Evolutionary conservation across 1,140 invertebrate genomes (phyloP), one percentile per base, ranked within the genome.

Genomic region (Drosophila willistoni): DNA sequence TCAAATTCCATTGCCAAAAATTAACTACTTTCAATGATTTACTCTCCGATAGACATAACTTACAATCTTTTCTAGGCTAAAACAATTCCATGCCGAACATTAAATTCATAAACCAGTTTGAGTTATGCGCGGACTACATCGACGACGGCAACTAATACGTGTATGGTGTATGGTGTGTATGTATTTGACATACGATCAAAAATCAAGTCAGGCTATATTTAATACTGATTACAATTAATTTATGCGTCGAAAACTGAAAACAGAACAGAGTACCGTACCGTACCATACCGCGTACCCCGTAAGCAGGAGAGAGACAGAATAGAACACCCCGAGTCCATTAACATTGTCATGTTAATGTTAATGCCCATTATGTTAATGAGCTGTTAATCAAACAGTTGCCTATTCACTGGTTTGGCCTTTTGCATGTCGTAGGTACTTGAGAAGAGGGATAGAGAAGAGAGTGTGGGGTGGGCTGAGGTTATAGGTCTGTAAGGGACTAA

Each of bases 271-370:
- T 17, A 41, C 10, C 22, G 5, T 12, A 36, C 51, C 14, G 34
- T 54, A 17, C 17, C 13, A 2, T 1, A 19, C 19, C 19, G 19
- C 14, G 34, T 54, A 17, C 17, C 13, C 13, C 70, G 39, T 54
- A 3, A 17, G 51, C 4, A 9, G 2, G 14, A 34, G n/a, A 57
- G 29, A 29, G 29, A 57, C 56, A 36, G 56, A 33, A 57, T 7
- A 54, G 22, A 33, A 4, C 29, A 17, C 29, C 9, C 9, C 33
- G 33, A 39, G 17, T n/a, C 34, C 33, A 17, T 83, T 87, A 87
- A 87, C 83, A 86, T 82, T 86, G 83, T 87, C 69, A 86, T 86
- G 82, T 86, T 86, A 86, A 86, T 86, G 82, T 86, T 86, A 86
- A 86, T 86, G 82, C 57, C 63, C 67, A 83, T 83, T 86, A 87